Percentiles rank a stretch among this genome's conserved stretches.
phyloP scores from a whole-genome alignment of 1,140 invertebrate genomes.

The Adoxophyes honmai region DNA sequence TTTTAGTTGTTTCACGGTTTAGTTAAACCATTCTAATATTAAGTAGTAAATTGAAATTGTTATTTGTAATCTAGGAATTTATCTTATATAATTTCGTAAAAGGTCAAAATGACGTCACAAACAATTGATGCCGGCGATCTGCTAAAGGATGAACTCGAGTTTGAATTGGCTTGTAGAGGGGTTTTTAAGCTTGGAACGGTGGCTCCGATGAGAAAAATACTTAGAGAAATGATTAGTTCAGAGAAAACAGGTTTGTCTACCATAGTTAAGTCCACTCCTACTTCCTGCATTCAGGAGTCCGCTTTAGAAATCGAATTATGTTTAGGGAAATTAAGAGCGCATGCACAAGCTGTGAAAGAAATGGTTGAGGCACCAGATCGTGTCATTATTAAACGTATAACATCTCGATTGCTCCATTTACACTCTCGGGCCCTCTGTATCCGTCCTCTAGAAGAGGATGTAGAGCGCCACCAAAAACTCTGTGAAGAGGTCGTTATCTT shows the following conservation, averaged over 20 bases:
- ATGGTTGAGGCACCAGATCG: background rate
- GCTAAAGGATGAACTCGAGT: background rate
- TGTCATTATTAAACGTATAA: background rate
- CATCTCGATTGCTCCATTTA: background rate
- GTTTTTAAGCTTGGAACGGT: background rate
- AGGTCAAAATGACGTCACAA: no score
- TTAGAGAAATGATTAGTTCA: background rate
- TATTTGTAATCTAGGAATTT: no score
- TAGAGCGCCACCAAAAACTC: no score
- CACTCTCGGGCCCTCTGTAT: background rate
- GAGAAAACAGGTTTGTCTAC: background rate
- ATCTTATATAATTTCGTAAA: no score
- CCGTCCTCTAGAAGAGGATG: background rate
- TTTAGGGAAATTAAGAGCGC: background rate
- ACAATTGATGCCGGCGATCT: background rate
- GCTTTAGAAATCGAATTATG: background rate
- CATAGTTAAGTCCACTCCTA: background rate
- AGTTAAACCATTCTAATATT: no score
- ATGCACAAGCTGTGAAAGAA: background rate
- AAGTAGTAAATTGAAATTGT: no score
- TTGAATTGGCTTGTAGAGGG: background rate
- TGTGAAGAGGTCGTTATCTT: background rate
- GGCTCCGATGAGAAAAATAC: background rate
- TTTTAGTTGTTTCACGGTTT: no score
- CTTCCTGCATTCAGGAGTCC: background rate